These are phyloP conservation scores for Idaea straminata DNA, from an alignment of 2,888 invertebrate species.

Conservation along the genomic window DNA sequence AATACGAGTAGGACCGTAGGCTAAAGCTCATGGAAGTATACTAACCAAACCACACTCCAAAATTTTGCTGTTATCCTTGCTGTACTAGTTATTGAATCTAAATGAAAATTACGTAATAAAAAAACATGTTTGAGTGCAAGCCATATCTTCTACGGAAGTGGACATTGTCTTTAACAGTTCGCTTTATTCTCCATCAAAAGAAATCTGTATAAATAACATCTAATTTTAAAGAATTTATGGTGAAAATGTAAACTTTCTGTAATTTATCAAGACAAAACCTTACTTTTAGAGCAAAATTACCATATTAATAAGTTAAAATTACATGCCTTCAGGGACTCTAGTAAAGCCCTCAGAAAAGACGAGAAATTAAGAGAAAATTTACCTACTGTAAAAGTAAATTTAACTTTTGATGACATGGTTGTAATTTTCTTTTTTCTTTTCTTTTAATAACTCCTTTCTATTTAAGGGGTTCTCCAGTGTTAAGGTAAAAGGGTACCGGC, in stretches of 20 bases:
- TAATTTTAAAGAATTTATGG: background rate
- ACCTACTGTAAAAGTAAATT: constrained; percentile 2
- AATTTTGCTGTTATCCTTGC: no score
- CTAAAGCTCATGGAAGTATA: no score
- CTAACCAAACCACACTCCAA: no score
- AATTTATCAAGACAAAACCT: background rate
- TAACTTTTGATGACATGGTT: background rate
- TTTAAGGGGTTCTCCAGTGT: background rate
- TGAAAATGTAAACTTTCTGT: background rate
- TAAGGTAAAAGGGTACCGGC: no score
- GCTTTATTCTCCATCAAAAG: no score
- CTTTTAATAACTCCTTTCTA: background rate
- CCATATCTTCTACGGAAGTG: no score
- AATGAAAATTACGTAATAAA: no score
- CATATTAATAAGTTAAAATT: background rate
- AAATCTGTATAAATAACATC: background rate
- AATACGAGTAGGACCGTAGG: no score
- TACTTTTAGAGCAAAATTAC: background rate
- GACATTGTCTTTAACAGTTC: no score
- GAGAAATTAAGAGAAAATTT: background rate
- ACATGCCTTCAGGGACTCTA: background rate
- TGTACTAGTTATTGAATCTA: no score
- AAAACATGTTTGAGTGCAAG: no score
- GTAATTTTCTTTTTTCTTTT: background rate
- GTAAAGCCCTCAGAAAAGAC: background rate